Conservation (phyloP, 2,113 vertebrate species). For the Ceuthmochares aereus region DNA sequence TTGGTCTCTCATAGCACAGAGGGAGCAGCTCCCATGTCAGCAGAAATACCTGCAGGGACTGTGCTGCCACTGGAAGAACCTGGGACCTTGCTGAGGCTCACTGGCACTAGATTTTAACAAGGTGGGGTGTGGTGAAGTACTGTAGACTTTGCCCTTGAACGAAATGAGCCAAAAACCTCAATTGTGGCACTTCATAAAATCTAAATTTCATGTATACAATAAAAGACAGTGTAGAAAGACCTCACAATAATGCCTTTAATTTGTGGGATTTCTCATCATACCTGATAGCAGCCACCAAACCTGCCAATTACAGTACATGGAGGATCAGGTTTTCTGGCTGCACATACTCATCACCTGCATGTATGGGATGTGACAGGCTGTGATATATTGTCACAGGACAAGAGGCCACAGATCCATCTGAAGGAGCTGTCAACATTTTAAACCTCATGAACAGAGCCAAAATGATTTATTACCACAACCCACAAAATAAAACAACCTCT, state of each 20-base stretch:
- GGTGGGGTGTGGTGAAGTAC: not conserved
- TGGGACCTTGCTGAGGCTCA: not conserved
- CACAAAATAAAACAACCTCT: not conserved
- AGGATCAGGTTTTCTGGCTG: not conserved
- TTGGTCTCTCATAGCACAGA: not conserved
- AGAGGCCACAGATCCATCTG: not conserved
- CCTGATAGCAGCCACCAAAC: not conserved
- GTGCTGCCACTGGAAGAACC: not conserved
- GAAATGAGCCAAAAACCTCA: not conserved
- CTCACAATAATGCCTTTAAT: not conserved
- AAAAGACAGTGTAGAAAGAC: not conserved
- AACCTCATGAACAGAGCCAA: not conserved
- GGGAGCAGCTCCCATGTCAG: not conserved
- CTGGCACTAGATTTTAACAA: not conserved
- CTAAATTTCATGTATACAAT: accelerated
- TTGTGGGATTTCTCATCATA: not conserved
- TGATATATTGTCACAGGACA: not conserved
- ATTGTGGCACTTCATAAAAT: not conserved
- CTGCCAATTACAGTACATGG: not conserved
- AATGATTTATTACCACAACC: not conserved
- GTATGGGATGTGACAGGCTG: not conserved
- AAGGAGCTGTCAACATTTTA: not conserved
- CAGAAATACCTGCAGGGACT: not conserved
- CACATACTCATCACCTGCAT: not conserved
- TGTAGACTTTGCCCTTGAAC: not conserved